A percentile compares a stretch with the other conserved stretches of the same genome.
Conservation (phyloP, 1,140 invertebrate species). For the Cydia fagiglandana region DNA sequence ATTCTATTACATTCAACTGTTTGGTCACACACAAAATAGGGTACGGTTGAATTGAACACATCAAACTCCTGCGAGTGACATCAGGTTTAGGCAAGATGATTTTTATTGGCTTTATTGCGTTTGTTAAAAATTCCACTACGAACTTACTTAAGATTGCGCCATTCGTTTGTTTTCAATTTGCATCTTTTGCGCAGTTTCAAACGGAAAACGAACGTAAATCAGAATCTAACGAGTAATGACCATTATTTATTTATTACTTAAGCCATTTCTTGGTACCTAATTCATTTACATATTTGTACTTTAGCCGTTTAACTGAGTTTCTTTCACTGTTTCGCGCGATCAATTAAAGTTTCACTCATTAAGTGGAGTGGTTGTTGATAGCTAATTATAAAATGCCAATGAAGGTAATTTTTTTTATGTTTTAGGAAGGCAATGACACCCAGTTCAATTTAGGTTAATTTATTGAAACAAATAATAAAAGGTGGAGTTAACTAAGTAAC, state of each 20-base stretch:
- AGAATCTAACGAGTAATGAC: not conserved
- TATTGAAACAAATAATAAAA: no score
- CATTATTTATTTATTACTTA: not conserved
- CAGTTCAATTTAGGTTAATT: no score
- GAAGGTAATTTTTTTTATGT: not conserved
- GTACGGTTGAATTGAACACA: no score
- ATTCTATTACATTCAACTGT: not conserved
- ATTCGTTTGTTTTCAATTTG: constrained; percentile 6
- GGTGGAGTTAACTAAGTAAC: no score
- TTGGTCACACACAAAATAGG: not conserved
- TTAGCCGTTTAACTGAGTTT: not conserved
- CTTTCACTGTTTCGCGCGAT: not conserved
- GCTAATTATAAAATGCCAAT: not conserved
- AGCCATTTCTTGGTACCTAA: not conserved
- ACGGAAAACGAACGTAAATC: not conserved
- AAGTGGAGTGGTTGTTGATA: not conserved
- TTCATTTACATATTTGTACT: not conserved
- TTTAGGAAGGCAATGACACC: not conserved
- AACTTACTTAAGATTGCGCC: not conserved
- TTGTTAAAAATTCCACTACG: not conserved
- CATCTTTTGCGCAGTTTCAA: not conserved
- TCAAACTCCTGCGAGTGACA: not conserved
- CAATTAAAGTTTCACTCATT: constrained; percentile 5
- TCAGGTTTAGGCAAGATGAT: no score
- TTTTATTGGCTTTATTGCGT: not conserved